Evolutionary conservation across 2,113 vertebrate species (phyloP).

Genomic region (Grallaria varia): DNA sequence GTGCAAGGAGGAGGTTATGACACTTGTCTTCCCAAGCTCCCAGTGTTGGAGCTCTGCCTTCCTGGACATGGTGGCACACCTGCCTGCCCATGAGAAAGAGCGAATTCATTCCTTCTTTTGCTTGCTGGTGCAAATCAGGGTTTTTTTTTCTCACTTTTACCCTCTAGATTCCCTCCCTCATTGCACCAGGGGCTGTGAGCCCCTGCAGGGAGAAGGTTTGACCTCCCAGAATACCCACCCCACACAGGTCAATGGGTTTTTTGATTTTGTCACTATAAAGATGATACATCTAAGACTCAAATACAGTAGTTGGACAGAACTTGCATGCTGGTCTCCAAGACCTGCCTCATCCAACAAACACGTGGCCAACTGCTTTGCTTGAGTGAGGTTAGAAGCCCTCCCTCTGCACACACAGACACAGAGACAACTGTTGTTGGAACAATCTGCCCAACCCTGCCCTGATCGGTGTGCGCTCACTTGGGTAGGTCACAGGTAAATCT

Average conservation of each 20-base stretch:
- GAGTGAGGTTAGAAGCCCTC: background rate
- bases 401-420: background rate
- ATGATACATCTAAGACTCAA: background rate
- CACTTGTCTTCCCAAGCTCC: background rate
- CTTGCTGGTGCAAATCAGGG: background rate
- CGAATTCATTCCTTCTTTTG: background rate
- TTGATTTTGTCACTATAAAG: background rate
- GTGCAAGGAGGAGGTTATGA: background rate
- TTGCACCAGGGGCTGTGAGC: background rate
- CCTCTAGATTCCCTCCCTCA: background rate
- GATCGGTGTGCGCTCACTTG: conserved; percentile 22
- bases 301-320: background rate
- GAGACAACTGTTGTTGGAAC: background rate
- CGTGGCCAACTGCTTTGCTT: background rate
- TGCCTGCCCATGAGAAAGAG: background rate
- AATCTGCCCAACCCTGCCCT: conserved; percentile 25
- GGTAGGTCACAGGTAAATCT: conserved; percentile 25
- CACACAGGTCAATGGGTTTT: accelerated
- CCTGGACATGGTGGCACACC: background rate
- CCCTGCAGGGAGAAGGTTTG: background rate
- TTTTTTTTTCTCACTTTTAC: background rate
- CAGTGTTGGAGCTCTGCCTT: background rate
- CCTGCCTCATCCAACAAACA: background rate
- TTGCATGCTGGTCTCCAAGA: background rate
- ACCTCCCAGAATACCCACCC: background rate